Evolutionary conservation across 2,113 vertebrate genomes (phyloP), one percentile per base, ranked within the genome.

Genomic region (Picathartes gymnocephalus): DNA sequence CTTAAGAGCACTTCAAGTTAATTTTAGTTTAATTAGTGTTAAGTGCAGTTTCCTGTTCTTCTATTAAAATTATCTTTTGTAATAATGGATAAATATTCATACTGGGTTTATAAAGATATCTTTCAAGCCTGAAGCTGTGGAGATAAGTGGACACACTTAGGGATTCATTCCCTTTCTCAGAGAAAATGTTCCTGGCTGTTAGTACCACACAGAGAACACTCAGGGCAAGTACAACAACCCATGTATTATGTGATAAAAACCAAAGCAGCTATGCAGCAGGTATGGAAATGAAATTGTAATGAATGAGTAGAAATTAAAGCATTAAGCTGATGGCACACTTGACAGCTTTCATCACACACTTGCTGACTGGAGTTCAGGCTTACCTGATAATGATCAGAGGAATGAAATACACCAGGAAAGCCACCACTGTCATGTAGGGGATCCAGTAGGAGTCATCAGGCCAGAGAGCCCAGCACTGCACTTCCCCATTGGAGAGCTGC

Each of bases 381-480:
- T 96, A 98, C 98, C 98, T 98, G 96, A 98, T 98, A 88, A 98
- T 98, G 25, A 97, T 94, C 80, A 98, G 94, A 44, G 98, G 98
- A 78, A 98, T 98, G 93, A 98, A 98, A 81, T 98, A 98, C 6
- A 98, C 98, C 85, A 98, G 96, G 81, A 98, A 97, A 60, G 98
- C 98, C 74, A 98, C 98, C 10, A 98, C 91, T 1, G 97, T 98
- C 98, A 98, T 98, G 79, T 98, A 98, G 0, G 97, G 98, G 8
- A 97, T 97, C 98, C 98, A 98, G 91, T 98, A 98, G 47, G 98
- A 98, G 9, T 98, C 98, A 5, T 98, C 97, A 3, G 98, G 98
- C 98, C 98, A 98, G 73, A 97, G 91, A 71, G 98, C 98, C 98
- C 98, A 98, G 81, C 98, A 98, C n/a, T 98, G 98, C 15, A 98